phyloP scores from a whole-genome alignment of 2,797 vertebrate genomes.

The Linurgus olivaceus region DNA sequence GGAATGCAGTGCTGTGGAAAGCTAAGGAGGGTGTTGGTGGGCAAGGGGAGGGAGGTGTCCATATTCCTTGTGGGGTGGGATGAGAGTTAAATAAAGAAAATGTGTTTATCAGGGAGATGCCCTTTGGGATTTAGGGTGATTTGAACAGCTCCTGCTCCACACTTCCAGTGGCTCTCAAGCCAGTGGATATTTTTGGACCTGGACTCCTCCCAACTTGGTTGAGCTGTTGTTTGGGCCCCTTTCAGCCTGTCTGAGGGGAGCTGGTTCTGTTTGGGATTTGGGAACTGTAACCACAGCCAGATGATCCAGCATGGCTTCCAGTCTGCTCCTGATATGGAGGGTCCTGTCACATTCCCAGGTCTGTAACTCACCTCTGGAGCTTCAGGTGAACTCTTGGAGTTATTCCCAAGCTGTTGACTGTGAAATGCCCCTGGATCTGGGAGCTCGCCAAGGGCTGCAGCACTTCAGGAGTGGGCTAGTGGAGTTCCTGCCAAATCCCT shows the following conservation, averaged over 20 bases:
- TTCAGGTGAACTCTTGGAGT: rapidly evolving
- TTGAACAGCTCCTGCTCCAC: neutral
- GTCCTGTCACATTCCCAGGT: neutral
- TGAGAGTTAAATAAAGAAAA: neutral
- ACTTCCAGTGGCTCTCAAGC: neutral
- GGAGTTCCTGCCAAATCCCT: neutral
- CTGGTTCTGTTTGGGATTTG: neutral
- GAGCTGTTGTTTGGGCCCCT: neutral
- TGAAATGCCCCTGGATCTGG: neutral
- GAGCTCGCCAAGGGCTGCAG: neutral
- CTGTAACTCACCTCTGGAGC: neutral
- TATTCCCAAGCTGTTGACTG: rapidly evolving
- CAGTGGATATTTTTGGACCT: neutral
- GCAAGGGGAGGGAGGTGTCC: neutral
- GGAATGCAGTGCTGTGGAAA: neutral
- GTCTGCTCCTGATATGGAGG: neutral
- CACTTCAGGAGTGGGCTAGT: neutral
- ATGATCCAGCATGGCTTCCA: neutral
- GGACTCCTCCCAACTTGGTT: neutral
- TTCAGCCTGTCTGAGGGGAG: neutral
- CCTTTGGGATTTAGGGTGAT: neutral
- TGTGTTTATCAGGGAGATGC: neutral
- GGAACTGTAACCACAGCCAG: neutral
- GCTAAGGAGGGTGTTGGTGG: neutral
- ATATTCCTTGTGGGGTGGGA: neutral